These are phyloP conservation scores for Eupleurogrammus muticus DNA, from an alignment of 2,797 vertebrate species.

Conservation along the genomic window DNA sequence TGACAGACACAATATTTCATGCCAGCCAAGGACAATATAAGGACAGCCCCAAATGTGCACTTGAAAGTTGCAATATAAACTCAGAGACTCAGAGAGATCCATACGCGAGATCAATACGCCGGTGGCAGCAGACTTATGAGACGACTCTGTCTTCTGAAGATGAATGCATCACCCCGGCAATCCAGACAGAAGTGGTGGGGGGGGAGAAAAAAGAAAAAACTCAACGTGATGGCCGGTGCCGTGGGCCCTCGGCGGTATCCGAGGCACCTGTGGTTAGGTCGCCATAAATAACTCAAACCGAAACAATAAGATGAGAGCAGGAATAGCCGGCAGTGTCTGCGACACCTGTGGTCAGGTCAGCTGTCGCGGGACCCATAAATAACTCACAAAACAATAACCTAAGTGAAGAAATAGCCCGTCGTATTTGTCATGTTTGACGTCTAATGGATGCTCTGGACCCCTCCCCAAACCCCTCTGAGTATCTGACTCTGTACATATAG, in stretches of 20 bases:
- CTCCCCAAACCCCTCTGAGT: neutral
- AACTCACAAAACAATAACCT: slow-evolving; percentile 67
- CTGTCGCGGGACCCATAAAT: slow-evolving; percentile 47
- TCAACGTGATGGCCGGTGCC: slow-evolving; percentile 32
- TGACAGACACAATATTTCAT: neutral
- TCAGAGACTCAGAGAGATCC: slow-evolving; percentile 36
- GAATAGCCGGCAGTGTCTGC: slow-evolving; percentile 36
- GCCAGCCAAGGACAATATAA: slow-evolving; percentile 21
- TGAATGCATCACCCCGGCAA: slow-evolving; percentile 42
- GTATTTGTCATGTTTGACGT: slow-evolving; percentile 54
- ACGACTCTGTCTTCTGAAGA: slow-evolving; percentile 55
- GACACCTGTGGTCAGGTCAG: slow-evolving; percentile 45
- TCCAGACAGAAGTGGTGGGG: slow-evolving; percentile 21
- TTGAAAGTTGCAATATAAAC: slow-evolving; percentile 40
- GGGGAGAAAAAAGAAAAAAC: slow-evolving; percentile 8
- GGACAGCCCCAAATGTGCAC: neutral
- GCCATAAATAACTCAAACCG: slow-evolving; percentile 64
- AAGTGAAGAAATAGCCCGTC: slow-evolving; percentile 34
- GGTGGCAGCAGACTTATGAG: slow-evolving; percentile 49
- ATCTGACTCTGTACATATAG: slow-evolving; percentile 14
- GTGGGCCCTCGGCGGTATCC: slow-evolving; percentile 20
- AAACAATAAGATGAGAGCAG: slow-evolving; percentile 61
- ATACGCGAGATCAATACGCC: slow-evolving; percentile 59
- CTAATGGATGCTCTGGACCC: slow-evolving; percentile 39
- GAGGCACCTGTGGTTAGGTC: slow-evolving; percentile 46